Percentiles rank a stretch among this genome's conserved stretches.
phyloP scores from a whole-genome alignment of 2,888 invertebrate genomes.

The Stenchaetothrips biformis region DNA sequence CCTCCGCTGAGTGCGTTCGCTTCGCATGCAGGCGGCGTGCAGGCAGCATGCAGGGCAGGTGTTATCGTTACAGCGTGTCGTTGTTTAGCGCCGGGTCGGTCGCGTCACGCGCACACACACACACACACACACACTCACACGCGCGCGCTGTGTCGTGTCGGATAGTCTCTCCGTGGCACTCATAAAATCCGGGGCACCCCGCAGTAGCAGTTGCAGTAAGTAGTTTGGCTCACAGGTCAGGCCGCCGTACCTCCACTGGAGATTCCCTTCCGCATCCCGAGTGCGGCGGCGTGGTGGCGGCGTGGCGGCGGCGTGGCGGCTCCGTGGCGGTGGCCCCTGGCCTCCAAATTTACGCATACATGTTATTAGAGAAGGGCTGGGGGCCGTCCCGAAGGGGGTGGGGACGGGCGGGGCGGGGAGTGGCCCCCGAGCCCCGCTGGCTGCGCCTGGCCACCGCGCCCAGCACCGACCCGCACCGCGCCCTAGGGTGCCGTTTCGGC shows the following conservation, averaged over 20 bases:
- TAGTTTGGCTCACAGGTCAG: background rate
- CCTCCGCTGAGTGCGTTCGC: no score
- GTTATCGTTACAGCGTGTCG: no score
- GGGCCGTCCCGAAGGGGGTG: background rate
- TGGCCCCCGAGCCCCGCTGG: background rate
- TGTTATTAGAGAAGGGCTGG: background rate
- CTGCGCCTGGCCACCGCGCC: no score
- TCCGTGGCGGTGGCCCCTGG: background rate
- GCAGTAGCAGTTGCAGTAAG: no score
- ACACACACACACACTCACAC: no score
- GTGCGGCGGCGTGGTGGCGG: background rate
- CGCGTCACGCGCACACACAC: no score
- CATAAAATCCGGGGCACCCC: no score
- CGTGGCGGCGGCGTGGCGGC: background rate
- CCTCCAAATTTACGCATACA: constrained; percentile 23
- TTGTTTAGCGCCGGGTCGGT: no score
- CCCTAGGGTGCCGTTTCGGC: constrained; percentile 1
- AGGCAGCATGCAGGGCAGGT: no score
- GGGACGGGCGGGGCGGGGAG: background rate
- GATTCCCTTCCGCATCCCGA: background rate
- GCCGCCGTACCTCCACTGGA: background rate
- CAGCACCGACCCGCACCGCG: background rate
- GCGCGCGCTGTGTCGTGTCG: no score
- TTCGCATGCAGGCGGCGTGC: no score
- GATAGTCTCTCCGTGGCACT: no score